Evolutionary conservation across 2,888 invertebrate species (phyloP).

Genomic region (Mesoligia furuncula): DNA sequence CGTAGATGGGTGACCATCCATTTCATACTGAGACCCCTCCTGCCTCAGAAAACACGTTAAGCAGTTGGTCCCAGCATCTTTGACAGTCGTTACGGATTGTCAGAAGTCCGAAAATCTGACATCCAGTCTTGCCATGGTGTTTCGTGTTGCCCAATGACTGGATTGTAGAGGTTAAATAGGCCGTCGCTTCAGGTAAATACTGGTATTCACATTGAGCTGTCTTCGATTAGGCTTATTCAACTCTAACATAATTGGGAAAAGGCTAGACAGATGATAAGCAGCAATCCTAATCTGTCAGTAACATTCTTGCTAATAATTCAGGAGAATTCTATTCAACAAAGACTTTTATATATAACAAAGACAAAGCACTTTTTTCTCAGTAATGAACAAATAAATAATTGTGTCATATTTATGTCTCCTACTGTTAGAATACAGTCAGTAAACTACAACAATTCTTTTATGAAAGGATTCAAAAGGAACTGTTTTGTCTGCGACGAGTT

Average conservation of each 20-base stretch:
- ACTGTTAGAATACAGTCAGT: constrained; percentile 11
- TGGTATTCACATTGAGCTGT: neutral
- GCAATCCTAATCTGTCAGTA: neutral
- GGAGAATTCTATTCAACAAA: neutral
- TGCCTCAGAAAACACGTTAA: neutral
- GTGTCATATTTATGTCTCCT: constrained; percentile 32
- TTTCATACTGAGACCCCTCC: neutral
- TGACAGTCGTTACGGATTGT: neutral
- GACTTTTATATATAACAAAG: neutral
- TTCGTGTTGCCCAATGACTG: neutral
- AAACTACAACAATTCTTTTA: constrained; percentile 32
- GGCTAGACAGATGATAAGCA: neutral
- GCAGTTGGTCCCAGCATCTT: neutral
- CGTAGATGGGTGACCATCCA: neutral
- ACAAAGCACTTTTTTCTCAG: constrained; percentile 1
- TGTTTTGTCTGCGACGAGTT: neutral
- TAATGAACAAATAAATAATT: constrained; percentile 15
- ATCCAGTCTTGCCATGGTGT: neutral
- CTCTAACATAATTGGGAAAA: neutral
- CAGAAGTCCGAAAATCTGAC: neutral
- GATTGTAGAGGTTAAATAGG: neutral
- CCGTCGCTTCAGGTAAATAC: no score
- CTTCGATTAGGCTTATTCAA: neutral
- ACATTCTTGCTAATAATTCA: neutral
- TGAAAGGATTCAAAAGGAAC: constrained; percentile 15